Evolutionary conservation across 2,888 invertebrate species (phyloP).

Genomic region (Criorhina ranunculi): DNA sequence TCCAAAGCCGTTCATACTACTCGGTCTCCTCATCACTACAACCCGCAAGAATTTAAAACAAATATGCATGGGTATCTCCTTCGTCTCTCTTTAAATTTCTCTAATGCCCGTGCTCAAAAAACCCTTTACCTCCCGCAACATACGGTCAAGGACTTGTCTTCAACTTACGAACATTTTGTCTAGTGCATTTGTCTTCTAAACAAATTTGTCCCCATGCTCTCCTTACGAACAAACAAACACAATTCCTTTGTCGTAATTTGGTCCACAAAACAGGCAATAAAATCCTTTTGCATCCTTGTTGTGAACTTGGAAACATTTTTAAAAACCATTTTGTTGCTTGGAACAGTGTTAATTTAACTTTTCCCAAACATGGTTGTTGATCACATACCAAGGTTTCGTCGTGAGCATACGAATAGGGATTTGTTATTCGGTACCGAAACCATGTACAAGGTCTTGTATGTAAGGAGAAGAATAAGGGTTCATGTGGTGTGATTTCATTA

Average conservation of each 20-base stretch:
- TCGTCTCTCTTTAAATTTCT: too few species aligned
- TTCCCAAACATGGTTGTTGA: slow-evolving; percentile 55
- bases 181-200: neutral
- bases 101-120: too few species aligned
- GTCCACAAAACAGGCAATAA: slow-evolving; percentile 34
- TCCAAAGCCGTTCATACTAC: too few species aligned
- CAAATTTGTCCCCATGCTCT: slow-evolving; percentile 10
- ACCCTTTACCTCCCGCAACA: too few species aligned
- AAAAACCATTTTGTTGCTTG: slow-evolving; percentile 35
- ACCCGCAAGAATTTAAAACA: too few species aligned
- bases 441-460: slow-evolving; percentile 3
- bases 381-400: slow-evolving; percentile 63
- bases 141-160: too few species aligned
- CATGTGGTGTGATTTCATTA: slow-evolving; percentile 39
- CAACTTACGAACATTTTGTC: neutral
- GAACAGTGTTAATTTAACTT: slow-evolving; percentile 40
- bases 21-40: too few species aligned
- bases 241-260: slow-evolving; percentile 18
- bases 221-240: slow-evolving; percentile 38
- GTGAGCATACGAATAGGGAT: slow-evolving; percentile 46
- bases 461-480: neutral
- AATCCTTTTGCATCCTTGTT: slow-evolving; percentile 26
- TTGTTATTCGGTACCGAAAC: slow-evolving; percentile 39
- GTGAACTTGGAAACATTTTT: neutral
- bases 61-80: too few species aligned